Evolutionary conservation across 2,797 vertebrate genomes (phyloP).

Genomic region (Garrulus glandarius): DNA sequence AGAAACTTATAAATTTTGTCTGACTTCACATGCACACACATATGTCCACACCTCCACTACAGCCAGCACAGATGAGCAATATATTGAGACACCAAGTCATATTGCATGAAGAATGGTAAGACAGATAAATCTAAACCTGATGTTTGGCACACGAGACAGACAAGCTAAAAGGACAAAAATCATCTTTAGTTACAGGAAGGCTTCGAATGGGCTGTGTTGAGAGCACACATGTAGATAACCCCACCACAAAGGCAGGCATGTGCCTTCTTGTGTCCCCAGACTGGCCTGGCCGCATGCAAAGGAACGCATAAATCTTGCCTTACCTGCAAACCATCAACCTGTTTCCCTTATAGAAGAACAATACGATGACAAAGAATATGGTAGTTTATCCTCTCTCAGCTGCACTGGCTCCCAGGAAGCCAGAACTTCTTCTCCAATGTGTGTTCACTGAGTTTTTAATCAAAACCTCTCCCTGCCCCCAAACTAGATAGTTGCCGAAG

Average conservation of each 20-base stretch:
- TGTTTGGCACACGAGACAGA: not conserved
- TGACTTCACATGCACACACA: not conserved
- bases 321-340: conserved; percentile 17
- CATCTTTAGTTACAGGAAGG: not conserved
- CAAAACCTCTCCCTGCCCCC: not conserved
- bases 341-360: not conserved
- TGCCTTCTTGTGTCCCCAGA: accelerated
- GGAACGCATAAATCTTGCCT: not conserved
- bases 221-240: not conserved
- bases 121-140: not conserved
- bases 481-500: not conserved
- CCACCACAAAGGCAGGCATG: accelerated
- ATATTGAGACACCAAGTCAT: not conserved
- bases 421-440: not conserved
- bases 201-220: accelerated
- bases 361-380: not conserved
- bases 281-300: not conserved
- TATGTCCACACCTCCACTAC: too few species aligned
- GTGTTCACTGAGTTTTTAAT: not conserved
- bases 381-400: not conserved
- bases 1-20: not conserved
- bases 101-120: not conserved
- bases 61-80: not conserved
- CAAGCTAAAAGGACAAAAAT: not conserved
- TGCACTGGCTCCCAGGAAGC: accelerated